Percentiles rank a stretch among this genome's conserved stretches.
Evolutionary conservation across 2,113 vertebrate species (phyloP).

Genomic region (Pygoscelis adeliae): DNA sequence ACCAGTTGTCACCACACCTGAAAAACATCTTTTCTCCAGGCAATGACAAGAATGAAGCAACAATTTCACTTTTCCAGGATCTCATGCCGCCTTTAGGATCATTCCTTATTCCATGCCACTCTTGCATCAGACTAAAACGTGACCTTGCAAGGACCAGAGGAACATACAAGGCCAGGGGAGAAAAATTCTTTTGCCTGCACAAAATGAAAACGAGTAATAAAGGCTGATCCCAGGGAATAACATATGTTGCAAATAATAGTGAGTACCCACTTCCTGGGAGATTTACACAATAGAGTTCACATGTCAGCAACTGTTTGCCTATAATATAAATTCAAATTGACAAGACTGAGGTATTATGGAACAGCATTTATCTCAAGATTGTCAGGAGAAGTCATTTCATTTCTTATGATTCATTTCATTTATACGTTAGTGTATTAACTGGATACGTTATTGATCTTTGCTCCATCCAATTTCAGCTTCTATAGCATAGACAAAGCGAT

Average conservation of each 20-base stretch:
- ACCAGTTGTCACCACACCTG: neutral
- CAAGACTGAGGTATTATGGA: slow-evolving; percentile 33
- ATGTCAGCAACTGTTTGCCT: slow-evolving; percentile 24
- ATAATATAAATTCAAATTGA: slow-evolving; percentile 64
- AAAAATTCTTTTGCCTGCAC: neutral
- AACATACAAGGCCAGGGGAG: neutral
- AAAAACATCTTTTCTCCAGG: neutral
- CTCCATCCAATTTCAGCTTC: slow-evolving; percentile 65
- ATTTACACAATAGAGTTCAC: slow-evolving; percentile 54
- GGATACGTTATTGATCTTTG: slow-evolving; percentile 70
- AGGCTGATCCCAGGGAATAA: neutral
- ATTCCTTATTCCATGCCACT: neutral
- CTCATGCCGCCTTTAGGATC: neutral
- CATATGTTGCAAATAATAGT: neutral
- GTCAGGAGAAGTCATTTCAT: slow-evolving; percentile 65
- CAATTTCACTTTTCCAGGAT: neutral
- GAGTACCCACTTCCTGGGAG: neutral
- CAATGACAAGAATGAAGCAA: neutral
- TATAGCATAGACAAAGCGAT: slow-evolving; percentile 14
- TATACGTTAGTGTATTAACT: slow-evolving; percentile 57
- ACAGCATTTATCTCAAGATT: slow-evolving; percentile 57
- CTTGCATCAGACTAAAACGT: neutral
- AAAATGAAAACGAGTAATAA: neutral
- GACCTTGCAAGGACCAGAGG: neutral
- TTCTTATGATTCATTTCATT: slow-evolving; percentile 71